phyloP scores from a whole-genome alignment of 2,113 vertebrate genomes.

The Pungitius pungitius region DNA sequence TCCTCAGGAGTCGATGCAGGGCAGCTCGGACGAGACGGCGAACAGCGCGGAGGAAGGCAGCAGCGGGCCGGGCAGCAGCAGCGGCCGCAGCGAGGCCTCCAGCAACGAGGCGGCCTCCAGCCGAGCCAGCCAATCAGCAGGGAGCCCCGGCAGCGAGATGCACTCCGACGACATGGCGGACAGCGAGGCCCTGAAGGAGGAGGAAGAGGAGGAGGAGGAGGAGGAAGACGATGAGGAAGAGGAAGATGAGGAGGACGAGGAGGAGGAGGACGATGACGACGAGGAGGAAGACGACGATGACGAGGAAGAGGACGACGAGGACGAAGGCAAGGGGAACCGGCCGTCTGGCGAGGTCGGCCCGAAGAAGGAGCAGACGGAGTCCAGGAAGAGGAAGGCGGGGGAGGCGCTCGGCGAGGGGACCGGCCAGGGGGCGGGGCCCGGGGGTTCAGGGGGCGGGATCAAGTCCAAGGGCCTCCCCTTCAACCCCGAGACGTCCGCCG shows the following conservation, averaged over 20 bases:
- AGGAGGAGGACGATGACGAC: conserved; percentile 83
- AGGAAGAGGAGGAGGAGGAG: conserved; percentile 89
- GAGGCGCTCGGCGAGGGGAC: conserved; percentile 85
- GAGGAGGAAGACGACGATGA: conserved; percentile 82
- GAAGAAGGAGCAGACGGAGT: conserved; percentile 85
- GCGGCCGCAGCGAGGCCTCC: conserved; percentile 93
- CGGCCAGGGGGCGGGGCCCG: conserved; percentile 71
- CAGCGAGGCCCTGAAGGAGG: conserved; percentile 96
- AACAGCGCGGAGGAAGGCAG: conserved; percentile 99
- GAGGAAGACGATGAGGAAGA: conserved; percentile 92
- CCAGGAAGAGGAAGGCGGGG: conserved; percentile 89
- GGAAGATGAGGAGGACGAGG: conserved; percentile 81
- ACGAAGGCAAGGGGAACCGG: conserved; percentile 83
- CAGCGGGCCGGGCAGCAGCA: conserved; percentile 96
- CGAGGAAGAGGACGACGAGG: conserved; percentile 78
- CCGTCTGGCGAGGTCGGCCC: conserved; percentile 78
- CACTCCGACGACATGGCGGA: conserved; percentile 97
- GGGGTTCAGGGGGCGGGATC: conserved; percentile 63
- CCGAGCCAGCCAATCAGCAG: conserved; percentile 93
- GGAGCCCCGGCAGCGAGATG: conserved; percentile 94
- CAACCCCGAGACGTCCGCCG: conserved; percentile 78
- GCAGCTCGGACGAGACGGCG: conserved; percentile 98
- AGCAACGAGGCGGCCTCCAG: conserved; percentile 97
- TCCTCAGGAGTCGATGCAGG: conserved; percentile 96
- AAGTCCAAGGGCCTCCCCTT: conserved; percentile 87